Evolutionary conservation across 2,797 vertebrate genomes (phyloP), one percentile per base, ranked within the genome.

Genomic region (Micromesistius poutassou): DNA sequence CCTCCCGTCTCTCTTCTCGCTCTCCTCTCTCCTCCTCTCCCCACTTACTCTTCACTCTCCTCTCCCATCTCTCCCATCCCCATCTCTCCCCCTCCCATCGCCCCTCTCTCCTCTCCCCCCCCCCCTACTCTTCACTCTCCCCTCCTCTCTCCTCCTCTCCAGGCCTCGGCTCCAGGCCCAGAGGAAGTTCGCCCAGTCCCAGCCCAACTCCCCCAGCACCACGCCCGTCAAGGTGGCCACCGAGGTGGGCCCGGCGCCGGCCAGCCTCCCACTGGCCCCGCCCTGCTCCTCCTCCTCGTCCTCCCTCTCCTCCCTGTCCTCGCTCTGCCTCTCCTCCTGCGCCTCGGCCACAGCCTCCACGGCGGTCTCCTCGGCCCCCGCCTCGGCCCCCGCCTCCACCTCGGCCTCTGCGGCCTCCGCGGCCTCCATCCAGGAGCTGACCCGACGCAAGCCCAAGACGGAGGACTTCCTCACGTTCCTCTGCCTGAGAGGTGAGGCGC

Each of bases 391-490:
- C 0, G 85, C 86, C 4, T 83, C 90, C 73, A 80, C 30, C 13
- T 38, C 76, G 30, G 8, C 70, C 68, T 31, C 90, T 55, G 71
- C 89, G 0, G 88, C 89, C 2, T 89, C 95, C 74, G 95, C 96
- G 78, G 94, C 95, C 78, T 96, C 96, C 80, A 97, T 99, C 85
- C 96, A 96, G 86, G 97, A 99, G 94, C 95, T 99, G 94, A 97
- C 97, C 86, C 95, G 96, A 89, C 96, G 97, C 93, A 99, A 98
- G 89, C 98, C 98, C 91, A 99, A 99, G 94, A 99, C 98, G 9
- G 98, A 99, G 95, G 98, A 99, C 94, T 99, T 99, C 91, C 97
- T 99, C 89, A 99, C 98, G 77, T 99, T 98, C 93, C 96, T 99
- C 92, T 99, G 98, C 94, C 97, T 99, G 92, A 94, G 98, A 98